phyloP scores from a whole-genome alignment of 2,113 vertebrate genomes.

The Pseudopipra pipra region DNA sequence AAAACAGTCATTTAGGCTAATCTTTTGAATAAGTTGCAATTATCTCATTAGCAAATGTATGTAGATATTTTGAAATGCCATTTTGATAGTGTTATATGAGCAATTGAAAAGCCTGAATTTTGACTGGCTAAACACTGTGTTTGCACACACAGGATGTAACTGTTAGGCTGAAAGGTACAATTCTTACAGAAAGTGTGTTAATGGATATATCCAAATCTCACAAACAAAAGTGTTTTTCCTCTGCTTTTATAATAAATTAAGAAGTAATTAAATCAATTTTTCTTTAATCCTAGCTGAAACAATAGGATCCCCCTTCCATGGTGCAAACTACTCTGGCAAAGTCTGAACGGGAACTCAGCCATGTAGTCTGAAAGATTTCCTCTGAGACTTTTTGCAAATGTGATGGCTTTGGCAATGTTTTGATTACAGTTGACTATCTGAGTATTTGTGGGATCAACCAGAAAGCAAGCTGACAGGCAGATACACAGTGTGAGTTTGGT shows the following conservation, averaged over 20 bases:
- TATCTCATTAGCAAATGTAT: not conserved
- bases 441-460: not conserved
- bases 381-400: not conserved
- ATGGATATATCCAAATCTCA: not conserved
- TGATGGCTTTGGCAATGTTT: not conserved
- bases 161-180: not conserved
- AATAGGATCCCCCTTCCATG: not conserved
- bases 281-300: not conserved
- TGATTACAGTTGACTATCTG: not conserved
- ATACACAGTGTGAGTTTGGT: not conserved
- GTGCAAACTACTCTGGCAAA: not conserved
- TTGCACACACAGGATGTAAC: not conserved
- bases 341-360: not conserved
- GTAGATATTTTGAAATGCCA: not conserved
- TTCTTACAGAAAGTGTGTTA: not conserved
- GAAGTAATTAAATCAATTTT: not conserved
- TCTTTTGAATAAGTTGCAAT: not conserved
- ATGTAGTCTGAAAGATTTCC: not conserved
- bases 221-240: not conserved
- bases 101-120: not conserved
- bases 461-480: not conserved
- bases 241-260: not conserved
- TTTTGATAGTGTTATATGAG: not conserved
- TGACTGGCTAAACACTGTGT: not conserved
- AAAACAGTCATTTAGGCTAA: not conserved